A percentile compares a stretch with the other conserved stretches of the same genome.
Evolutionary conservation across 1,140 invertebrate genomes (phyloP).

Genomic region (Streblospio benedicti): DNA sequence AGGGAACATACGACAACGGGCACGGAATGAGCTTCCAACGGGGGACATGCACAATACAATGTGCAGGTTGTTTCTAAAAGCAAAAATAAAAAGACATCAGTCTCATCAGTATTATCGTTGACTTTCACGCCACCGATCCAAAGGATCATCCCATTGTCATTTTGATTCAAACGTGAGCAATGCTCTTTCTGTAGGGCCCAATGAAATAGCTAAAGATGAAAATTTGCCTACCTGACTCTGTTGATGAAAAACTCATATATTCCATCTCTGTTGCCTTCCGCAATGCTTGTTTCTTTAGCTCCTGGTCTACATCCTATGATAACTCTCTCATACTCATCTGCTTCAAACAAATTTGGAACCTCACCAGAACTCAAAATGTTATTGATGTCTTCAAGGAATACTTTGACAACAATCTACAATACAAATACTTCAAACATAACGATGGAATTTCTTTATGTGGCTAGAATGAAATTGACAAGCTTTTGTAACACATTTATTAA

Average conservation of each 20-base stretch:
- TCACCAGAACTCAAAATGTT: slow-evolving; percentile 59
- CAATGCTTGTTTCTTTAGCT: slow-evolving; percentile 62
- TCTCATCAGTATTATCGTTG: too few relatives aligned
- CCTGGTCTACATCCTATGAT: slow-evolving; percentile 60
- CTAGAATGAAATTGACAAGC: background rate
- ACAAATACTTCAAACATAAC: slow-evolving; percentile 2
- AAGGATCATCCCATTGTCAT: too few relatives aligned
- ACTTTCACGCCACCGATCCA: too few relatives aligned
- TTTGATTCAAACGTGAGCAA: too few relatives aligned
- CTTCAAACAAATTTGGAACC: slow-evolving; percentile 53
- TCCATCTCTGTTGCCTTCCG: slow-evolving; percentile 60
- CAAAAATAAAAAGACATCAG: too few relatives aligned
- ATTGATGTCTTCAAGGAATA: slow-evolving; percentile 82
- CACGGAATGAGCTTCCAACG: slow-evolving; percentile 68
- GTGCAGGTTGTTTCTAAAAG: slow-evolving; percentile 49
- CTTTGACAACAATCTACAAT: slow-evolving; percentile 59
- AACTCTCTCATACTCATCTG: slow-evolving; percentile 72
- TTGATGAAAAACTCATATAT: slow-evolving; percentile 57
- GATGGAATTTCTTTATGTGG: background rate
- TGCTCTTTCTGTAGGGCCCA: too few relatives aligned
- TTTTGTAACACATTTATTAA: background rate
- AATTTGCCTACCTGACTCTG: slow-evolving; percentile 39
- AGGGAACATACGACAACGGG: slow-evolving; percentile 49
- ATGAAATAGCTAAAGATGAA: too few relatives aligned
- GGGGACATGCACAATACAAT: slow-evolving; percentile 49